These are phyloP conservation scores for Phoxinus phoxinus DNA, from an alignment of 2,113 vertebrate species.

Conservation along the genomic window DNA sequence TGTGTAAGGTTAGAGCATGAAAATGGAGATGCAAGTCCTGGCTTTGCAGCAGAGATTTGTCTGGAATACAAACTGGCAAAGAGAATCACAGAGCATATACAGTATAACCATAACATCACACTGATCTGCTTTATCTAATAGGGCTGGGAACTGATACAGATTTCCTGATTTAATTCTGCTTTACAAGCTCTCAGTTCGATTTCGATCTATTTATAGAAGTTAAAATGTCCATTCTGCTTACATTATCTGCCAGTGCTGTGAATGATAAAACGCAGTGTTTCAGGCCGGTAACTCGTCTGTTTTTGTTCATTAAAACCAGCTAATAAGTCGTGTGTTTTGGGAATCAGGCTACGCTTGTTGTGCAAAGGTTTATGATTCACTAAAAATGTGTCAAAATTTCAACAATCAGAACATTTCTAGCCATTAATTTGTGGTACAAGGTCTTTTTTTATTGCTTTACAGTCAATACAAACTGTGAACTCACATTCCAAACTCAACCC, in stretches of 20 bases:
- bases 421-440: neutral
- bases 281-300: neutral
- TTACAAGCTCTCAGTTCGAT: neutral
- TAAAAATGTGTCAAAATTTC: too few species aligned
- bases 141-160: neutral
- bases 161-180: neutral
- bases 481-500: neutral
- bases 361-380: neutral
- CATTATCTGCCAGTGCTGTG: neutral
- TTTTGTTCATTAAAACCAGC: neutral
- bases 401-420: neutral
- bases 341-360: neutral
- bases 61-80: slow-evolving; percentile 61
- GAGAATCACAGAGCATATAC: slow-evolving; percentile 65
- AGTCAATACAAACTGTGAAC: neutral
- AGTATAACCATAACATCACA: neutral
- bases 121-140: neutral
- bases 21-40: slow-evolving; percentile 67
- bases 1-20: slow-evolving; percentile 63
- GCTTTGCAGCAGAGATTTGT: slow-evolving; percentile 64
- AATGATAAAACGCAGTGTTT: neutral
- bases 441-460: neutral
- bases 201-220: neutral
- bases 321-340: neutral
- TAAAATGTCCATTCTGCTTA: neutral